Conservation (phyloP, 1,140 invertebrate species). For the Aethina tumida region DNA sequence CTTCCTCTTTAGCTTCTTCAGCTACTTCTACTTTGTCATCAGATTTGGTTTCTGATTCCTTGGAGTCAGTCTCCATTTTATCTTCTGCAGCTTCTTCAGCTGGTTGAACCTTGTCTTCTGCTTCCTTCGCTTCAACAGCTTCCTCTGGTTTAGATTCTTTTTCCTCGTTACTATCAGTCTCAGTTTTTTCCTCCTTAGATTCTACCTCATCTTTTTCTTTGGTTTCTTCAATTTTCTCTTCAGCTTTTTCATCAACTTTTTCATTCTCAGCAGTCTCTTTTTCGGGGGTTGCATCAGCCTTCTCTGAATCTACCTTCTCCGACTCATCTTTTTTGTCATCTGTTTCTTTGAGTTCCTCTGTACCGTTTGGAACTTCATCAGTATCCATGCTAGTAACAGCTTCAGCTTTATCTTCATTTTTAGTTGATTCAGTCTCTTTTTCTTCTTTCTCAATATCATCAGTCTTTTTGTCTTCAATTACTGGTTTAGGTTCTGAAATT, state of each 20-base stretch:
- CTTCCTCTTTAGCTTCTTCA: slow-evolving; percentile 3
- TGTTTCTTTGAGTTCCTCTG: too few relatives aligned
- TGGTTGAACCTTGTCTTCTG: slow-evolving; percentile 1
- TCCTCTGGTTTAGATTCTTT: slow-evolving; percentile 2
- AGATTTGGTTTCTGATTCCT: slow-evolving; percentile 3
- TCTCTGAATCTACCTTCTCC: slow-evolving; percentile 1
- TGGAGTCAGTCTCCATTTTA: slow-evolving; percentile 7
- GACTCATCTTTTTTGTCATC: slow-evolving; percentile 8
- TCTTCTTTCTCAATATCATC: slow-evolving; percentile 3
- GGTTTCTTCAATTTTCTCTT: slow-evolving; percentile 2
- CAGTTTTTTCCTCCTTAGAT: slow-evolving; percentile 10
- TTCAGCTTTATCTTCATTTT: slow-evolving; percentile 10
- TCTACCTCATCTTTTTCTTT: slow-evolving; percentile 3
- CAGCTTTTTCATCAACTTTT: slow-evolving; percentile 7
- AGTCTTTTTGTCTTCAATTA: slow-evolving; percentile 2
- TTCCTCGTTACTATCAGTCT: slow-evolving; percentile 6
- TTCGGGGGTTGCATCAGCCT: slow-evolving; percentile 9
- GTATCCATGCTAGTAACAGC: too few relatives aligned
- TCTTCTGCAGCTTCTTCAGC: slow-evolving; percentile 6
- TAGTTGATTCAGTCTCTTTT: slow-evolving; percentile 4
- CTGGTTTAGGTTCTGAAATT: slow-evolving; percentile 4
- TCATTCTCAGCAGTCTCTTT: background rate
- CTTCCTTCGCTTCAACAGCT: too few relatives aligned
- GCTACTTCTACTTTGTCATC: background rate
- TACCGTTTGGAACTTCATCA: too few relatives aligned